These are phyloP conservation scores for Chiloscyllium plagiosum DNA, from an alignment of 2,113 vertebrate genomes.

Conservation along the genomic window DNA sequence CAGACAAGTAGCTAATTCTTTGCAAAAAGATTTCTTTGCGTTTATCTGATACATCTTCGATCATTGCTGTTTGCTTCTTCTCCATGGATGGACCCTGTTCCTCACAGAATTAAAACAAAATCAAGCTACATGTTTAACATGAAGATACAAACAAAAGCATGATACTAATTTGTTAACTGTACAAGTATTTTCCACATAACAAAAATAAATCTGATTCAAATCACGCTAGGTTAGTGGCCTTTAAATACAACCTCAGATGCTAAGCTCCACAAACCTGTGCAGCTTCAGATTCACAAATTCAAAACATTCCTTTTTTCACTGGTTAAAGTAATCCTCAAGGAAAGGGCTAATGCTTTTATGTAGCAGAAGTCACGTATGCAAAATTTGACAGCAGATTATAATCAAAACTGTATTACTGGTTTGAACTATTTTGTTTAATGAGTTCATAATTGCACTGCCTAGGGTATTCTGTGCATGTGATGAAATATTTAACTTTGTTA, in stretches of 20 bases:
- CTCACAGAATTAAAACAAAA: not conserved
- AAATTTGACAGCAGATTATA: not conserved
- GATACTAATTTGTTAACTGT: not conserved
- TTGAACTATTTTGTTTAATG: conserved; percentile 9
- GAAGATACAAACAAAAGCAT: not conserved
- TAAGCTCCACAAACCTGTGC: not conserved
- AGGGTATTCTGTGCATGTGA: conserved; percentile 13
- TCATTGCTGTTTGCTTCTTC: not conserved
- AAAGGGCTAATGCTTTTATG: conserved; percentile 12
- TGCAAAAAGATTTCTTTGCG: conserved; percentile 38
- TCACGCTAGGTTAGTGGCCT: not conserved
- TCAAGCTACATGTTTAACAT: not conserved
- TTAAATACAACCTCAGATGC: not conserved
- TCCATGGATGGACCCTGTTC: conserved; percentile 27
- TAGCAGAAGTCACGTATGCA: not conserved
- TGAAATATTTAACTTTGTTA: conserved; percentile 29
- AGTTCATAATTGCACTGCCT: not conserved
- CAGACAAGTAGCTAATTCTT: conserved; percentile 46
- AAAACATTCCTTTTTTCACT: not conserved
- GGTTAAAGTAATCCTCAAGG: not conserved
- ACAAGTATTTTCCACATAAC: not conserved
- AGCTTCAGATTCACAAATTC: conserved; percentile 1
- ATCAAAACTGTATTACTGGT: not conserved
- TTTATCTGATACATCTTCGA: not conserved
- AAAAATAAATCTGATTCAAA: not conserved